These are phyloP conservation scores for Clarias laeviceps DNA, from an alignment of 2,797 vertebrate genomes.

Conservation along the genomic window DNA sequence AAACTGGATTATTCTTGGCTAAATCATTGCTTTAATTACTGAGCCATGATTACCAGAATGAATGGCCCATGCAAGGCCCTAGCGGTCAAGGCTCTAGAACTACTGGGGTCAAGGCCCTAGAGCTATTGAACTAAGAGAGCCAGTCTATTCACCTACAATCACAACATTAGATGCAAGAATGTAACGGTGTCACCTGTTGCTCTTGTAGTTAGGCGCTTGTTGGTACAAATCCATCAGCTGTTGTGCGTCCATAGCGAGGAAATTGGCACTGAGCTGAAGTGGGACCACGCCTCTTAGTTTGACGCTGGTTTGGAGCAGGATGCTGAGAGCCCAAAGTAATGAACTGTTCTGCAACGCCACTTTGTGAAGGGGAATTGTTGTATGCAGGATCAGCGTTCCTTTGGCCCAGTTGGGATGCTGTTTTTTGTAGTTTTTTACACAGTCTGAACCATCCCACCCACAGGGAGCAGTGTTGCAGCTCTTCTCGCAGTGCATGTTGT, in stretches of 20 bases:
- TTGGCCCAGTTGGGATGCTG: constrained; percentile 64
- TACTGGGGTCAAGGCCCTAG: neutral
- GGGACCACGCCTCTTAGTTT: constrained; percentile 69
- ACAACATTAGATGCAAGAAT: neutral
- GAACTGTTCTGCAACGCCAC: constrained; percentile 69
- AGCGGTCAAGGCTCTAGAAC: neutral
- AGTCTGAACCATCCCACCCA: constrained; percentile 89
- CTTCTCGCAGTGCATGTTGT: constrained; percentile 82
- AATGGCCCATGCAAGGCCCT: neutral
- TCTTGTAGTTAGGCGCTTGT: constrained; percentile 56
- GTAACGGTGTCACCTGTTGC: constrained; percentile 65
- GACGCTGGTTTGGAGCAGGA: constrained; percentile 75
- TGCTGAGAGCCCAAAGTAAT: constrained; percentile 78
- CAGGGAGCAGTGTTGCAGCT: constrained; percentile 81
- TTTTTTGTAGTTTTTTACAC: constrained; percentile 60
- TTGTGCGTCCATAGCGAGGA: constrained; percentile 64
- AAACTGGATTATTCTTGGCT: neutral
- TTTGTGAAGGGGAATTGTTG: constrained; percentile 66
- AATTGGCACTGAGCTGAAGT: constrained; percentile 66
- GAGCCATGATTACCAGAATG: neutral
- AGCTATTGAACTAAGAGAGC: neutral
- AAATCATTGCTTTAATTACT: neutral
- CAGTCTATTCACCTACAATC: neutral
- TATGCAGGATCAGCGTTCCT: constrained; percentile 77
- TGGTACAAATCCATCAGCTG: constrained; percentile 66